A percentile compares a stretch with the other conserved stretches of the same genome.
Conservation (phyloP, 2,888 invertebrate genomes). For the Resseliella maxima region DNA sequence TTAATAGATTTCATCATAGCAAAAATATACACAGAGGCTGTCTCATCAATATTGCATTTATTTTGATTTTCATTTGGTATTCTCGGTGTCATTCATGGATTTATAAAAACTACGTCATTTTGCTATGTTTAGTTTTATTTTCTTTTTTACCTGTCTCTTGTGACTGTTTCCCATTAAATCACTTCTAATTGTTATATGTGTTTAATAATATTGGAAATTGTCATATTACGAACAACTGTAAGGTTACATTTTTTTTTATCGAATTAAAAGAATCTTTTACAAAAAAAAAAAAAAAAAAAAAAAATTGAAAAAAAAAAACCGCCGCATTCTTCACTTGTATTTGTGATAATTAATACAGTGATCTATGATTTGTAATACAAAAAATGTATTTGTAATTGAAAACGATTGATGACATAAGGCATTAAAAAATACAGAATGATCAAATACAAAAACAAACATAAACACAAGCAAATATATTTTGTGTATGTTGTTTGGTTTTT, state of each 20-base stretch:
- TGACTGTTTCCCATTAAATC: neutral
- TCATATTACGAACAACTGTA: neutral
- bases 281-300: neutral
- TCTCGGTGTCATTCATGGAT: neutral
- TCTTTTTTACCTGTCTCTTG: neutral
- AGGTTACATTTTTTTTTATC: neutral
- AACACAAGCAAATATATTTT: too few relatives aligned
- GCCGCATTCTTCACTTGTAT: neutral
- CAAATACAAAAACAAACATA: neutral
- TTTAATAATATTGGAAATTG: neutral
- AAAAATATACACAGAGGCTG: neutral
- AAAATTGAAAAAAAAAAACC: neutral
- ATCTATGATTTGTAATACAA: neutral
- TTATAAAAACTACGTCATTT: neutral
- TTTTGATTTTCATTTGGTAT: neutral
- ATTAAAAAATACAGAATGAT: neutral
- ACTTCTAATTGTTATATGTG: neutral
- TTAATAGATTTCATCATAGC: neutral
- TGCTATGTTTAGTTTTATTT: neutral
- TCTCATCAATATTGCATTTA: neutral
- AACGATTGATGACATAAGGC: neutral
- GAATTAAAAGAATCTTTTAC: too few relatives aligned
- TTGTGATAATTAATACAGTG: neutral
- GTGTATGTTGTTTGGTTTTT: neutral
- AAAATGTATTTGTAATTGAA: neutral